Base-by-base conservation (phyloP, 2,113 vertebrate genomes). In the Paratilapia polleni region DNA sequence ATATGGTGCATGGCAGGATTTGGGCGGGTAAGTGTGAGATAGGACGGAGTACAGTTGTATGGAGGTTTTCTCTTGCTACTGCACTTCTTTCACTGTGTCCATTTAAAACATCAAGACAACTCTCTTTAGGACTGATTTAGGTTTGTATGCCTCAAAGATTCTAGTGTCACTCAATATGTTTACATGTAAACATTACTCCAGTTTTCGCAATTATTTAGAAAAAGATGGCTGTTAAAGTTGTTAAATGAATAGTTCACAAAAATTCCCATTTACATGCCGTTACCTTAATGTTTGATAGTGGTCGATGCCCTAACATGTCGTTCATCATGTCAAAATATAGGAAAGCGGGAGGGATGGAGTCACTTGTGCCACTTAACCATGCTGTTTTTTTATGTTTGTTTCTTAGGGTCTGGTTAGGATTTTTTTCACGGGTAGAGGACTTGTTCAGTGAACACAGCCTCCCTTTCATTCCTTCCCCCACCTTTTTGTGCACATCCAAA, bases 1-100 rank as follows among this genome's bases (percentile, higher is more conserved):
- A 90, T 28, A 84, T 86, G 85, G 80, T 63, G 84, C 58, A 76
- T n/a, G 47, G 78, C 38, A 56, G 89, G 88, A 90, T 92, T 90
- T 92, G 86, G 63, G 63, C 28, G 80, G 54, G 84, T 68, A 56
- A 77, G 75, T 66, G 75, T 61, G 17, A 86, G 81, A 89, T 70
- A 82, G 75, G 52, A 86, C 38, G 36, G 47, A 80, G 59, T 80
- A 68, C 31, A 52, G 64, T 20, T 88, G 84, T 81, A 64, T 70
- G 77, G 58, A 78, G 78, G 59, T 58, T 78, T 84, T 70, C 80
- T 80, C 49, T 59, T 34, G 57, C 75, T 84, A 36, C 68, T 83
- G 81, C 79, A 83, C 57, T 78, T 83, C 60, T 82, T 88, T 76
- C 13, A 88, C 81, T 66, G 24, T 74, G 64, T 78, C 70, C 57